Conservation (phyloP, 2,113 vertebrate genomes). For the Mesoclemmys tuberculata region DNA sequence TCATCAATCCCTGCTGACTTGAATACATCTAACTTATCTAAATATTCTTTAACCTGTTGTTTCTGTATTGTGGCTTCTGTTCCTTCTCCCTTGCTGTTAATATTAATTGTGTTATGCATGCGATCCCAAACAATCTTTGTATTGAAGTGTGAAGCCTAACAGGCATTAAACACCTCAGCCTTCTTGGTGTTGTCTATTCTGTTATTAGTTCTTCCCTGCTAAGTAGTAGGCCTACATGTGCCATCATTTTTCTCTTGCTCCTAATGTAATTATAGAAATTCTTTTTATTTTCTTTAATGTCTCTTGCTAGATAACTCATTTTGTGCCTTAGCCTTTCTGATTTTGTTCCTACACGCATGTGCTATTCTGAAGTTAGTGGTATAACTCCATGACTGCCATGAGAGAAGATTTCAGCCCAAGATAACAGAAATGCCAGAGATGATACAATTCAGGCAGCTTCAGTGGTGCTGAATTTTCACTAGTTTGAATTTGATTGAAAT, state of each 20-base stretch:
- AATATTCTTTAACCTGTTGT: neutral
- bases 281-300: neutral
- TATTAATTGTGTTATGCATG: too few relatives aligned
- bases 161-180: neutral
- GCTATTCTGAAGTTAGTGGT: neutral
- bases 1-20: neutral
- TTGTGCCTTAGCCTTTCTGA: neutral
- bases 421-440: constrained; percentile 11
- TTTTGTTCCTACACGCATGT: neutral
- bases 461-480: neutral
- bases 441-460: neutral
- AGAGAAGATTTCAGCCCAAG: constrained; percentile 15
- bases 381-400: neutral
- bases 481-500: constrained; percentile 18
- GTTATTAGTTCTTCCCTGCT: neutral
- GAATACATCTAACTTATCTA: neutral
- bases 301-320: neutral
- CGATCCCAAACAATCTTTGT: too few relatives aligned
- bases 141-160: too few relatives aligned
- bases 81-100: neutral
- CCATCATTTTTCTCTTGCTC: neutral
- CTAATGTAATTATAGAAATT: neutral
- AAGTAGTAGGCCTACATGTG: neutral
- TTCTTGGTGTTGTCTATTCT: neutral
- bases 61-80: neutral